Percentiles rank a stretch among this genome's conserved stretches.
These are phyloP conservation scores for Heliocidaris erythrogramma DNA, from an alignment of 35 echinoderm and acorn worm species.

Conservation along the genomic window DNA sequence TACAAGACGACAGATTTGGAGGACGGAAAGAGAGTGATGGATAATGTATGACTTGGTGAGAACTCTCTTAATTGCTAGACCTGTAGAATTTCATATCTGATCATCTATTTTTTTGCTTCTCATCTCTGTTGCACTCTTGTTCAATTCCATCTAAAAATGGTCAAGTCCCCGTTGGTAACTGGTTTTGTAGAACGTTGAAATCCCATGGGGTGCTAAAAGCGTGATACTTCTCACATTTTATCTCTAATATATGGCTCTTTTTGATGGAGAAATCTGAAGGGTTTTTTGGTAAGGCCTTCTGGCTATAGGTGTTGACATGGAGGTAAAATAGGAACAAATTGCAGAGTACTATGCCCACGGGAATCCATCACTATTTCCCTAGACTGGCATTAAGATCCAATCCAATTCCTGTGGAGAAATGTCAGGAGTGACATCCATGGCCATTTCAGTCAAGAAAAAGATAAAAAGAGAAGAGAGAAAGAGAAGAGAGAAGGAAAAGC, in stretches of 20 bases:
- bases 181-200: not conserved
- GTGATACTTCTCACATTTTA: conserved; percentile 4
- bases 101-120: not conserved
- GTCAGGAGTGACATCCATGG: not conserved
- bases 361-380: conserved; percentile 16
- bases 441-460: not conserved
- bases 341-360: not conserved
- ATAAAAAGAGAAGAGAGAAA: not conserved
- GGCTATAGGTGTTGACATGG: conserved; percentile 8
- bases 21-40: not conserved
- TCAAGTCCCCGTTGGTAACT: not conserved
- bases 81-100: not conserved
- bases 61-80: not conserved
- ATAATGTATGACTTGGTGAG: not conserved
- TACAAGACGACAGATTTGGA: not conserved
- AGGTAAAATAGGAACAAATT: conserved; percentile 12
- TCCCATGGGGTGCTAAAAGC: not conserved
- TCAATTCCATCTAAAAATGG: not conserved
- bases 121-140: not conserved
- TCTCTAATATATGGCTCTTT: conserved; percentile 1
- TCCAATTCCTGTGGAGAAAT: not conserved
- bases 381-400: conserved; percentile 16
- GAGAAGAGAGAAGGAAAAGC: not conserved
- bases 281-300: not conserved
- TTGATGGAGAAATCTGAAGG: not conserved